A percentile compares a stretch with the other conserved stretches of the same genome.
Conservation (phyloP, 1,140 invertebrate genomes). For the Drosophila sp. region DNA sequence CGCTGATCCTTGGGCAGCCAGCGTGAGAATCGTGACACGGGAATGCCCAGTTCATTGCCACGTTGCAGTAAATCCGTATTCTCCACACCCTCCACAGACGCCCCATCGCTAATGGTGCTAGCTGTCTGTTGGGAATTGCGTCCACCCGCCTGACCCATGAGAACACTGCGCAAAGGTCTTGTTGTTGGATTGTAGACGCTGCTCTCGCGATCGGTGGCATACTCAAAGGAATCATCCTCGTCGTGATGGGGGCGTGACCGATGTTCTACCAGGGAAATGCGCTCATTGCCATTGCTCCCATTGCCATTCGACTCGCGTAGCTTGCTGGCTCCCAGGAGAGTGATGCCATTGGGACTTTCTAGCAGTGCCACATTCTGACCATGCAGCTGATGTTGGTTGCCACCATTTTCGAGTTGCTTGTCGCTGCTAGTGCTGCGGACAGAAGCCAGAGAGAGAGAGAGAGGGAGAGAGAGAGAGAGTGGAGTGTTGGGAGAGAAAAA, state of each 20-base stretch:
- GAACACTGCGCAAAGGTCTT: slow-evolving; percentile 57
- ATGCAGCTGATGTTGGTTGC: slow-evolving; percentile 37
- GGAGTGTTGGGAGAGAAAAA: not conserved
- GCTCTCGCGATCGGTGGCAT: slow-evolving; percentile 78
- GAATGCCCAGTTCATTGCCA: slow-evolving; percentile 77
- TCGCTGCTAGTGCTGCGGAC: slow-evolving; percentile 37
- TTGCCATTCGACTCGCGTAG: slow-evolving; percentile 51
- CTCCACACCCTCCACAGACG: slow-evolving; percentile 26
- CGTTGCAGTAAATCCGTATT: slow-evolving; percentile 65
- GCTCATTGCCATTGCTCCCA: slow-evolving; percentile 46
- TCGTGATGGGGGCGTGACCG: slow-evolving; percentile 36
- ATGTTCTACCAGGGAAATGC: slow-evolving; percentile 56
- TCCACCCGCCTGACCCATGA: slow-evolving; percentile 69
- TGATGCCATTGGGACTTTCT: slow-evolving; percentile 78
- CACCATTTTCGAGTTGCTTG: slow-evolving; percentile 61
- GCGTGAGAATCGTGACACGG: slow-evolving; percentile 74
- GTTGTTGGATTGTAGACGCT: slow-evolving; percentile 79
- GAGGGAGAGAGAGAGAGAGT: not conserved
- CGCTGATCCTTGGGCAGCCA: slow-evolving; percentile 81
- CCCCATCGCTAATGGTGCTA: not conserved
- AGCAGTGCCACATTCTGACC: slow-evolving; percentile 75
- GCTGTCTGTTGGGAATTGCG: slow-evolving; percentile 47
- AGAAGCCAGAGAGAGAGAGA: not conserved
- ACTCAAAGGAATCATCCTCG: slow-evolving; percentile 77
- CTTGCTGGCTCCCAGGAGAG: slow-evolving; percentile 66